Conservation (phyloP, 2,888 invertebrate species). For the Drosophila siamana region DNA sequence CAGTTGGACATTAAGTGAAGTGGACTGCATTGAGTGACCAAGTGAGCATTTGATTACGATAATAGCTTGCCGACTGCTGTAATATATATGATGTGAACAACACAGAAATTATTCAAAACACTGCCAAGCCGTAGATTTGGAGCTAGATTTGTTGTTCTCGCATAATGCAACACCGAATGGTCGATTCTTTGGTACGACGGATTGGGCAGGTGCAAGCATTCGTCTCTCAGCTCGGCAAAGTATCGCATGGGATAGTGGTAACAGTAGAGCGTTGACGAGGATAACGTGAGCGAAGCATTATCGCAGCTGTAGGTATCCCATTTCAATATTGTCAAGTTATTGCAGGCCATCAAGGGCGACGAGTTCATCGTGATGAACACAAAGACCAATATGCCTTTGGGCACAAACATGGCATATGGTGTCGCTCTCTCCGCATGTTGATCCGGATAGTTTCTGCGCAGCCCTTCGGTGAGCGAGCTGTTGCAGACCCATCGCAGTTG, state of each 20-base stretch:
- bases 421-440: background rate
- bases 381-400: constrained; percentile 5
- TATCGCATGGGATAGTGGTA: constrained; percentile 31
- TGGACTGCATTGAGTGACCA: constrained; percentile 9
- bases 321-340: constrained; percentile 3
- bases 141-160: background rate
- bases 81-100: background rate
- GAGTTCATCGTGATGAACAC: constrained; percentile 29
- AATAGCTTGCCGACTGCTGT: background rate
- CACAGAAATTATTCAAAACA: too few relatives aligned
- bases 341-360: constrained; percentile 27
- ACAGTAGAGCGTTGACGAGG: constrained; percentile 18
- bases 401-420: constrained; percentile 22
- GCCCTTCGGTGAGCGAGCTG: background rate
- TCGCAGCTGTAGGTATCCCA: constrained; percentile 21
- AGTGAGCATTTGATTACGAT: background rate
- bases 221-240: constrained; percentile 23
- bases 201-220: constrained; percentile 4
- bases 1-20: constrained; percentile 10
- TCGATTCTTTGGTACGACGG: background rate
- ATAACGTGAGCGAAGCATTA: background rate
- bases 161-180: constrained; percentile 32
- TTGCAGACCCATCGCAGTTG: constrained; percentile 9
- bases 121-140: too few relatives aligned
- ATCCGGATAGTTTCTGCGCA: constrained; percentile 13